phyloP scores from a whole-genome alignment of 2,113 vertebrate species.

The Pagrus major region DNA sequence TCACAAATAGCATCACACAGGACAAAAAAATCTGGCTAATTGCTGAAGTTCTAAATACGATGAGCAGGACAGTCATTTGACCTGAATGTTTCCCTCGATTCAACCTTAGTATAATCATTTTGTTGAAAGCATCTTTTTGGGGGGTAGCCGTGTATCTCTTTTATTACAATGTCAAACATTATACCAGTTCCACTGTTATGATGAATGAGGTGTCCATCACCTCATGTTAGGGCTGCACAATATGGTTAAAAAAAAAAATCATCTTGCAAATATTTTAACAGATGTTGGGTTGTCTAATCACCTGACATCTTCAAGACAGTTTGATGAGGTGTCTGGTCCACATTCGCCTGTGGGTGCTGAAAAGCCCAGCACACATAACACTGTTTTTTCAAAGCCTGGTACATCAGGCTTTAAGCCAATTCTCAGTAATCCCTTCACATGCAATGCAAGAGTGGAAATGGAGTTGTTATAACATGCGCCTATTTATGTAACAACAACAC shows the following conservation, averaged over 20 bases:
- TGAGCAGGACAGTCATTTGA: not conserved
- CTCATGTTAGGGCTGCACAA: too few relatives aligned
- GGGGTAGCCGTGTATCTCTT: not conserved
- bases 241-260: too few relatives aligned
- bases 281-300: not conserved
- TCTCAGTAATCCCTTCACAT: constrained; percentile 11
- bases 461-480: not conserved
- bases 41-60: not conserved
- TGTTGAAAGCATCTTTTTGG: not conserved
- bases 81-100: not conserved
- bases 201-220: not conserved
- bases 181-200: not conserved
- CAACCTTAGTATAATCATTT: not conserved
- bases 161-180: not conserved
- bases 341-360: not conserved
- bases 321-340: not conserved
- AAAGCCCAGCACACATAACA: not conserved
- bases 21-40: too few relatives aligned
- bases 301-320: not conserved
- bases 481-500: constrained; percentile 18
- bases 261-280: too few relatives aligned
- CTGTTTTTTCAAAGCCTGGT: not conserved
- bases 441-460: not conserved
- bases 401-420: not conserved
- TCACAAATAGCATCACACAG: too few relatives aligned